Evolutionary conservation across 2,888 invertebrate species (phyloP).

Genomic region (Amiota minor): DNA sequence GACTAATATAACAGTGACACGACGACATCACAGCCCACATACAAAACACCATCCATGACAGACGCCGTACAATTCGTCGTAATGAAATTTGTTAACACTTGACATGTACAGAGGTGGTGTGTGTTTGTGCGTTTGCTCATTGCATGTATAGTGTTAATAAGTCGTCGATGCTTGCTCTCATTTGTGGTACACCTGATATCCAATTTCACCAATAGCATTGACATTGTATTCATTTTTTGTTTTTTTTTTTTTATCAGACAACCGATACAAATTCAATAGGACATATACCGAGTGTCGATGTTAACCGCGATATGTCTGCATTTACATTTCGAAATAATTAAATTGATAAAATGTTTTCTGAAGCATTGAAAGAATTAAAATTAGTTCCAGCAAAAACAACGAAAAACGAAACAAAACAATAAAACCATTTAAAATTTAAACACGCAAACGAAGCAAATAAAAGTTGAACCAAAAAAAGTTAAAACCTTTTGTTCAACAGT

Average conservation of each 20-base stretch:
- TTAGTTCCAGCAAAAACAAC: background rate
- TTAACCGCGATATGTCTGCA: constrained; percentile 19
- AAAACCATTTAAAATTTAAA: constrained; percentile 9
- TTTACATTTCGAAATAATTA: constrained; percentile 18
- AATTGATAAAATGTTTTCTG: constrained; percentile 14
- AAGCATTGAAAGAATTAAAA: constrained; percentile 11
- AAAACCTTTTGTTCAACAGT: background rate
- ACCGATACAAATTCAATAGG: background rate
- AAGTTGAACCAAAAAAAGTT: background rate
- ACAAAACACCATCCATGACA: too few species aligned
- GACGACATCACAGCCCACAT: background rate
- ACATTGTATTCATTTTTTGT: constrained; percentile 3
- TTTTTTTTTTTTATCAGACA: background rate
- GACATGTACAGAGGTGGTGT: background rate
- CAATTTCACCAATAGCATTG: constrained; percentile 17
- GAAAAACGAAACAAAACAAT: background rate
- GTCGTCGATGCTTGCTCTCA: constrained; percentile 8
- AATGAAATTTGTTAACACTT: constrained; percentile 27
- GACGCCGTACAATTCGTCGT: background rate
- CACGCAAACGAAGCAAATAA: background rate
- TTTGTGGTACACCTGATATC: constrained; percentile 20
- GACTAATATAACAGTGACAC: background rate
- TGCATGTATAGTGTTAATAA: constrained; percentile 22
- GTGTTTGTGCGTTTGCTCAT: background rate
- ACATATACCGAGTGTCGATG: constrained; percentile 2